Base-by-base conservation (phyloP, 2,113 vertebrate species). In the Osmerus eperlanus region DNA sequence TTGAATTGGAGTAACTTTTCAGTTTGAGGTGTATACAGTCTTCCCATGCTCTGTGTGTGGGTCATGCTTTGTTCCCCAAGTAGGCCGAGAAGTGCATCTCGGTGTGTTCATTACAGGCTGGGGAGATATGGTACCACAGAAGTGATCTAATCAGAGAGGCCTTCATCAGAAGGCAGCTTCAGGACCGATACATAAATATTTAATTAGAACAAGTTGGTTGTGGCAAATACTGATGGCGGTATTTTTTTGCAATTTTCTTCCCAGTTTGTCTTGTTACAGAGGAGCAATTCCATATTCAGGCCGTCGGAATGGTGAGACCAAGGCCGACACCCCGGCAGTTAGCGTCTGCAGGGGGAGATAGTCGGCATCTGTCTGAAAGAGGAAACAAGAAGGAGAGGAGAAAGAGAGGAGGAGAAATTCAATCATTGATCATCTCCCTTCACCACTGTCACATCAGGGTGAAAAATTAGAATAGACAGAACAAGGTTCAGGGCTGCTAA, bases 251-350 rank as follows among this genome's bases (percentile, higher is more conserved):
- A 73, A 81, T 89, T 87, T 90, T 88, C 76, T 80, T 74, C 74
- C 70, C 76, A 61, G 81, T 89, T 90, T 82, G 86, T 84, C 79
- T 86, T 81, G 78, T 85, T 80, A 85, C 84, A 81, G 71, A 80
- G 75, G 74, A 71, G 77, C 82, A 79, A 81, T 75, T 87, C 74
- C 73, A 72, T 73, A 85, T 78, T 72, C 78, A 58, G 55, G 69
- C 59, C 54, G 62, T 58, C 70, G 60, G 65, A 55, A 55, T 67
- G 47, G 77, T 55, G 77, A 67, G 41, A 69, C 59, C 74, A 67
- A n/a, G 54, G 72, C 68, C 80, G 80, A 70, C 63, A 75, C 67
- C 55, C 71, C 81, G 74, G 80, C 81, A 75, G 67, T 60, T 56
- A 16, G 68, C 67, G 77, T 82, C 78, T 84, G 83, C 78, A 69